Percentiles rank a stretch among this genome's conserved stretches.
Conservation (phyloP, 1,140 invertebrate genomes). For the Zelostemma sp. region DNA sequence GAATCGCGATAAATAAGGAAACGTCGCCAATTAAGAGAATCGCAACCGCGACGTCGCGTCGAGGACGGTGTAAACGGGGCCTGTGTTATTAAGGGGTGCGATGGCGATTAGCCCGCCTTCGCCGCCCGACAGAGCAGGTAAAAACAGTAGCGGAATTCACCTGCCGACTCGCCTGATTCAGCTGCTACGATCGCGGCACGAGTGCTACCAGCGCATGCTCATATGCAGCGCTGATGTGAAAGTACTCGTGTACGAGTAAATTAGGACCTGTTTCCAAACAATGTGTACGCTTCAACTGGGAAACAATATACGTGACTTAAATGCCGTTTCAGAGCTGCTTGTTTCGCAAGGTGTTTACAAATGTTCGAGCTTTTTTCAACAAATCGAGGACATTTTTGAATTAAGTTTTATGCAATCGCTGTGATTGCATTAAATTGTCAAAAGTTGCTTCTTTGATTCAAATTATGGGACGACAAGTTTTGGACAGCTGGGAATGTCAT, state of each 20-base stretch:
- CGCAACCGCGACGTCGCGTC: conserved; percentile 30
- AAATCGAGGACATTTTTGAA: too few species aligned
- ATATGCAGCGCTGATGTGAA: conserved; percentile 29
- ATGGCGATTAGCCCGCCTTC: conserved; percentile 49
- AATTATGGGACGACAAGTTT: too few species aligned
- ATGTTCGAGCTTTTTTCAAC: too few species aligned
- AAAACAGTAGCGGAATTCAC: conserved; percentile 55
- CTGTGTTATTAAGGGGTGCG: conserved; percentile 47
- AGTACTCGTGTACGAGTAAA: conserved; percentile 32
- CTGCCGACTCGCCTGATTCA: conserved; percentile 57
- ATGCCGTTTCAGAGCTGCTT: conserved; percentile 9
- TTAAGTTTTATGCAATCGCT: too few species aligned
- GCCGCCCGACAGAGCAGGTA: conserved; percentile 23
- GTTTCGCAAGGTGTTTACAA: conserved; percentile 10
- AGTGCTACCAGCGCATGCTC: conserved; percentile 26
- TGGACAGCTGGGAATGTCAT: too few species aligned
- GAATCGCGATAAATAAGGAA: conserved; percentile 51
- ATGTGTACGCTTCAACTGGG: conserved; percentile 15
- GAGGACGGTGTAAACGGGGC: conserved; percentile 26
- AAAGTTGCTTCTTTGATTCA: too few species aligned
- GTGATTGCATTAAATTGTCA: too few species aligned
- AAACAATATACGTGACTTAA: too few species aligned
- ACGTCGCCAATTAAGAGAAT: conserved; percentile 48
- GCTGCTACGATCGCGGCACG: conserved; percentile 44
- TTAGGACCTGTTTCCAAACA: conserved; percentile 38